A percentile compares a stretch with the other conserved stretches of the same genome.
Conservation (phyloP, 2,888 invertebrate genomes). For the Lithophane socia region DNA sequence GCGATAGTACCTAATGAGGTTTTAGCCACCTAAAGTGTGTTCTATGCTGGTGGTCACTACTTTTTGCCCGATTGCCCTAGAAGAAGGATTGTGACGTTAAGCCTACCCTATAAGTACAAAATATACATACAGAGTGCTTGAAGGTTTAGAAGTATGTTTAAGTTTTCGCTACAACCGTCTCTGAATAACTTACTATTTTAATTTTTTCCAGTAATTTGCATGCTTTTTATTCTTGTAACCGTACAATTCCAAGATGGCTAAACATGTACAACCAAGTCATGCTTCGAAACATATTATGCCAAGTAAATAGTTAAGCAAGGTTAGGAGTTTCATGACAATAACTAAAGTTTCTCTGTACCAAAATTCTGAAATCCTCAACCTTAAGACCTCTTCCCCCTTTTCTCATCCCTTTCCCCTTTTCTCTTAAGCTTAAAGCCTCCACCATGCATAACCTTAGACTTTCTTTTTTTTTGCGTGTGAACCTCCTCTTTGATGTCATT, state of each 20-base stretch:
- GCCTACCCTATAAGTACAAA: background rate
- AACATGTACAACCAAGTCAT: background rate
- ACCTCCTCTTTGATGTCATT: background rate
- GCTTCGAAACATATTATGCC: background rate
- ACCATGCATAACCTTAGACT: background rate
- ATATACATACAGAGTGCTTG: background rate
- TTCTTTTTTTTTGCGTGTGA: background rate
- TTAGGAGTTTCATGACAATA: background rate
- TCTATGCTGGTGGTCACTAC: conserved; percentile 13
- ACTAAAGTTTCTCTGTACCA: background rate
- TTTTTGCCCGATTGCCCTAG: background rate
- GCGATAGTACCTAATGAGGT: conserved; percentile 44
- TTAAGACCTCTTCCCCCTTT: background rate
- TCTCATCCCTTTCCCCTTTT: background rate
- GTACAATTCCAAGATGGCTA: background rate
- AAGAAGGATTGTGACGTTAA: background rate
- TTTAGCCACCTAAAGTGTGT: background rate
- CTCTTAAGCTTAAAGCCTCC: background rate
- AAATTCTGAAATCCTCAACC: background rate
- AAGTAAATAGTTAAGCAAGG: background rate
- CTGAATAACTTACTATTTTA: background rate
- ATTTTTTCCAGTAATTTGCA: background rate
- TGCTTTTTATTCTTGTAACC: background rate
- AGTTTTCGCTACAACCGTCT: background rate
- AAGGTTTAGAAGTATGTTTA: background rate